Conservation (phyloP, 1,140 invertebrate species). For the Sminthurides bifidus region DNA sequence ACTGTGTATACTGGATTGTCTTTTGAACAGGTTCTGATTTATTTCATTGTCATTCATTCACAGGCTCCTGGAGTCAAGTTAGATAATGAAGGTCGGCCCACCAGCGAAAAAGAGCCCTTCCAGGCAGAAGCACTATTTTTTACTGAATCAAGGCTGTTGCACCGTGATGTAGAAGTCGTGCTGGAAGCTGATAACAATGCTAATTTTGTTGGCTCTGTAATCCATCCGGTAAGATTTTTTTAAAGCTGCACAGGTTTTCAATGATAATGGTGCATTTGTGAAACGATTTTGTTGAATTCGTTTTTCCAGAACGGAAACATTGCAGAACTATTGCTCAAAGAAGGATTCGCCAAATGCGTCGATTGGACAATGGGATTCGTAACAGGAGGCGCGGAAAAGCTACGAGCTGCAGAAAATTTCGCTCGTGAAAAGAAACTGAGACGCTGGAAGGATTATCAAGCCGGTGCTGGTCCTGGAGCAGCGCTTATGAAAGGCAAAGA, state of each 20-base stretch:
- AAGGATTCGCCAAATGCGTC: constrained; percentile 92
- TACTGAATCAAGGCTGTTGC: constrained; percentile 78
- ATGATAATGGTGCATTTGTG: neutral
- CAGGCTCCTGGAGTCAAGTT: constrained; percentile 63
- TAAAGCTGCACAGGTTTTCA: neutral
- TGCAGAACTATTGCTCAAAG: constrained; percentile 75
- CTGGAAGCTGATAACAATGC: constrained; percentile 77
- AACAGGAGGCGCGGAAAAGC: constrained; percentile 64
- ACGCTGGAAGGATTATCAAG: constrained; percentile 73
- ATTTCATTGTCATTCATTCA: constrained; percentile 24
- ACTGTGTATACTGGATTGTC: constrained; percentile 1
- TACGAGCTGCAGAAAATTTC: constrained; percentile 66
- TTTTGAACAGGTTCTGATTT: neutral
- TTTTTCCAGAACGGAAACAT: constrained; percentile 69
- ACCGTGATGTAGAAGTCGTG: constrained; percentile 84
- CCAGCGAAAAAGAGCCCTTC: constrained; percentile 48
- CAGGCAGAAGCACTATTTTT: constrained; percentile 79
- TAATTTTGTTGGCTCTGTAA: constrained; percentile 79
- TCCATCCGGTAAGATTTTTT: constrained; percentile 63
- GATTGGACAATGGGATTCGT: constrained; percentile 91
- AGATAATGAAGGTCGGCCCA: constrained; percentile 52
- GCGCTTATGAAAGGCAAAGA: constrained; percentile 48
- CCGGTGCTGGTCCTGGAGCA: neutral
- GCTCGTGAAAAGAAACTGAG: constrained; percentile 79
- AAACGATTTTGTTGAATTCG: constrained; percentile 10